Evolutionary conservation across 2,113 vertebrate genomes (phyloP), one percentile per base, ranked within the genome.

Genomic region (Notechis scutatus): DNA sequence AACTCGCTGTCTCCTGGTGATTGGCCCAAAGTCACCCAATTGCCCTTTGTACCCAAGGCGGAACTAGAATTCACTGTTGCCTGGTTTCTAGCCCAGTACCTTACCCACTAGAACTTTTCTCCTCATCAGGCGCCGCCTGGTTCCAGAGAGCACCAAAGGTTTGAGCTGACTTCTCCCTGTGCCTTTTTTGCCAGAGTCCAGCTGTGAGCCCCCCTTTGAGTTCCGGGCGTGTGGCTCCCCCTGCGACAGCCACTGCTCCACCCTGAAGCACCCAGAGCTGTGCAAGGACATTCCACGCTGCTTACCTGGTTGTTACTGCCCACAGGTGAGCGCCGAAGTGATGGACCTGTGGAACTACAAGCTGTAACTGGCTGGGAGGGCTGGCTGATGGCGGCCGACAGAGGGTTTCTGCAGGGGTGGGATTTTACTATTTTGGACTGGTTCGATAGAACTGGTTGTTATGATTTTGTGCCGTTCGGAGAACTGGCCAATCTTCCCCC

Each of bases 231-330:
- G 98, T 0, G 98, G 98, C 10, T 95, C 96, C 0, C 98, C 98
- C 74, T 99, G 98, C 57, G 95, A 98, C 23, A 96, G 98, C 91
- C 98, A 98, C 89, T 99, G 99, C 96, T 95, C 96, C 29, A 97
- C 98, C 45, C 94, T 87, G 87, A 96, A 95, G 45, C 96, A 85
- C 29, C 57, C 0, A 5, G 96, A 95, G n/a, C 94, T 96, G 42
- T 99, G 98, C 94, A 90, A 59, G 9, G 97, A 97, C 5, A 94
- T 95, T 85, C 94, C 89, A 0, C 95, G 95, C 39, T 99, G 99
- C 92, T 97, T 97, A 47, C 98, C 98, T 3, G 98, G 98, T 90
- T 99, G 99, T 96, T 99, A 98, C 97, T 99, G 99, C 94, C 98
- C 98, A 1, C 91, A 97, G 98, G 98, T 99, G 92, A 96, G 95